A percentile compares a stretch with the other conserved stretches of the same genome.
Conservation (phyloP, 2,888 invertebrate species). For the Nezara viridula region DNA sequence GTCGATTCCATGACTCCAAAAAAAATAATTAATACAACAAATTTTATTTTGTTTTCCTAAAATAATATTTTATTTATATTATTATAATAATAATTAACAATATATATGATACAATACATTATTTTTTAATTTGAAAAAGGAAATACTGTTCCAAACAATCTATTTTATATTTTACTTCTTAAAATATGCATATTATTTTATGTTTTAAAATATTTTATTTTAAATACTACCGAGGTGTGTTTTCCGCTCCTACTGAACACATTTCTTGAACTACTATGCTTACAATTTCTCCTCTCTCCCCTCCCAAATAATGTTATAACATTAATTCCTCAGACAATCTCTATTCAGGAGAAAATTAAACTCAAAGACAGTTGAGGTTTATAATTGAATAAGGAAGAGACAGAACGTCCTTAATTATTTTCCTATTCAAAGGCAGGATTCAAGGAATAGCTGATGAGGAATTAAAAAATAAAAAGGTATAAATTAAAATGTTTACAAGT, state of each 20-base stretch:
- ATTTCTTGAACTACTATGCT: neutral
- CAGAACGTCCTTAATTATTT: neutral
- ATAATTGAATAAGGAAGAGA: neutral
- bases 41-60: too few species aligned
- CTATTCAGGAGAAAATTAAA: neutral
- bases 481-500: neutral
- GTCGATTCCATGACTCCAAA: neutral
- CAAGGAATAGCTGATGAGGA: neutral
- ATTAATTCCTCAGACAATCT: neutral
- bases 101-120: too few species aligned
- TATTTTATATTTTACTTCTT: too few species aligned
- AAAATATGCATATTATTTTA: too few species aligned
- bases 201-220: too few species aligned
- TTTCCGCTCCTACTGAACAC: too few species aligned
- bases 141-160: too few species aligned
- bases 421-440: neutral
- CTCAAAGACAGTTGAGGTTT: neutral
- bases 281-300: neutral
- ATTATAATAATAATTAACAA: too few species aligned
- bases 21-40: neutral
- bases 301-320: neutral
- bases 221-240: too few species aligned
- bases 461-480: neutral
- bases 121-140: too few species aligned
- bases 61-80: too few species aligned